These are phyloP conservation scores for Oreonectes daqikongensis DNA, from an alignment of 2,797 vertebrate genomes.

Conservation along the genomic window DNA sequence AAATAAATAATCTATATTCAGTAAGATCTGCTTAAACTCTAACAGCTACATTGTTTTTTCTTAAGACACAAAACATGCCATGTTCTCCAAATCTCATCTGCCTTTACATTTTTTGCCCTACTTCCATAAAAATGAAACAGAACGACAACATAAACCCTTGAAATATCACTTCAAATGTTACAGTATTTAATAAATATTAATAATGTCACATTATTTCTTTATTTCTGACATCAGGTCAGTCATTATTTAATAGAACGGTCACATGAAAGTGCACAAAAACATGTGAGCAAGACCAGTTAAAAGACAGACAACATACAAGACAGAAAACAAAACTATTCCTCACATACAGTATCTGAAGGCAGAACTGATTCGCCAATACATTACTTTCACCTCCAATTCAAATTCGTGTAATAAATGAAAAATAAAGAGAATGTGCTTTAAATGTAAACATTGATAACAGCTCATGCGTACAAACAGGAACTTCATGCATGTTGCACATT, in stretches of 20 bases:
- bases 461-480: constrained; percentile 53
- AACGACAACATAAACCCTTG: constrained; percentile 29
- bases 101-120: constrained; percentile 51
- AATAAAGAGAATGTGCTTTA: constrained; percentile 3
- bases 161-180: constrained; percentile 71
- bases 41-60: constrained; percentile 68
- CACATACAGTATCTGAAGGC: constrained; percentile 49
- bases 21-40: constrained; percentile 71
- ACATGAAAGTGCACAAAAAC: constrained; percentile 59
- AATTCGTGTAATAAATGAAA: background rate
- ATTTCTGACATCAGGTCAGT: constrained; percentile 59
- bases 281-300: constrained; percentile 38
- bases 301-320: too few species aligned
- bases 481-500: constrained; percentile 51
- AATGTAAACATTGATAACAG: constrained; percentile 50
- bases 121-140: constrained; percentile 67
- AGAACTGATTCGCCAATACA: constrained; percentile 8
- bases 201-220: constrained; percentile 69
- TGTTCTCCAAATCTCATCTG: constrained; percentile 65
- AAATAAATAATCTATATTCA: constrained; percentile 85
- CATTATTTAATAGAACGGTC: constrained; percentile 64
- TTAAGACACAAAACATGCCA: constrained; percentile 77
- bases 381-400: background rate
- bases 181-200: constrained; percentile 68
- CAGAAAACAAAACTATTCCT: constrained; percentile 55